Conservation (phyloP, 2,888 invertebrate genomes). For the Drosophila limbata region DNA sequence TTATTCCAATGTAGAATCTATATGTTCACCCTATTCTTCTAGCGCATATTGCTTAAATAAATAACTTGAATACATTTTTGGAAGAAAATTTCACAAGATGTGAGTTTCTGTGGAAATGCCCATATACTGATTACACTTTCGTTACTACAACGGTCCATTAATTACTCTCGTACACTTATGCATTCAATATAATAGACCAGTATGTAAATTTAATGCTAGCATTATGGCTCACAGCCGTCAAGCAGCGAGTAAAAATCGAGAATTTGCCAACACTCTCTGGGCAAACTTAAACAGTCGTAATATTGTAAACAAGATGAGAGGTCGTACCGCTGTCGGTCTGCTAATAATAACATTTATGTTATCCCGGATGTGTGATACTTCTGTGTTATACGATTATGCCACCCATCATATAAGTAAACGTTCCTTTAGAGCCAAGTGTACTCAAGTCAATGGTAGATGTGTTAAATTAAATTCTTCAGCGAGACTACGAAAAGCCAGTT, state of each 20-base stretch:
- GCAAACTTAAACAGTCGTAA: neutral
- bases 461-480: neutral
- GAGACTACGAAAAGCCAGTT: neutral
- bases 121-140: too few species aligned
- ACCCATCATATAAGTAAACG: neutral
- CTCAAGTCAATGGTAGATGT: neutral
- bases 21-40: too few species aligned
- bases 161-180: too few species aligned
- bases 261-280: neutral
- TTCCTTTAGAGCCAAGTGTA: neutral
- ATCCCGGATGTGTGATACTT: neutral
- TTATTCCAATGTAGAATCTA: too few species aligned
- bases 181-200: neutral
- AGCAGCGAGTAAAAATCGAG: neutral
- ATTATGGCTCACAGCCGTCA: neutral
- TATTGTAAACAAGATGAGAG: conserved; percentile 4
- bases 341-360: conserved; percentile 4
- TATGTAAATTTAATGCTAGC: neutral
- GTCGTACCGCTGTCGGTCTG: neutral
- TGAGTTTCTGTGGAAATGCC: too few species aligned
- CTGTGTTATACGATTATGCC: neutral
- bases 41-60: too few species aligned
- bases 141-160: too few species aligned
- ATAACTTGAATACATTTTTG: too few species aligned
- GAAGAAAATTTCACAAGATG: too few species aligned